phyloP scores from a whole-genome alignment of 2,888 invertebrate species.

The Pemphredon lugubris region DNA sequence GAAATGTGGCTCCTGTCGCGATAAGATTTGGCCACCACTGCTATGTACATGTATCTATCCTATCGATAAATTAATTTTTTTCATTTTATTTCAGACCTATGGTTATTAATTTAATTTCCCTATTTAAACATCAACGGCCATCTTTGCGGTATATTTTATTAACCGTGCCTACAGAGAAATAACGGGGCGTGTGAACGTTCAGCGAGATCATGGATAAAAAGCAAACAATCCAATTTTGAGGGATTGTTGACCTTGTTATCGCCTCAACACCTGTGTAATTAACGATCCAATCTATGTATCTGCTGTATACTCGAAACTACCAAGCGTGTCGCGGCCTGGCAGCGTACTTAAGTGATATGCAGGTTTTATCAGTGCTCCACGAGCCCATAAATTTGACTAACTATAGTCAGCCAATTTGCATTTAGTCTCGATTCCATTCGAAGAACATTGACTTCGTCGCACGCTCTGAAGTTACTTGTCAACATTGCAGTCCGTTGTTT shows the following conservation, averaged over 20 bases:
- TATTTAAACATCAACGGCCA: too few relatives aligned
- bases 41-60: too few relatives aligned
- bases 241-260: constrained; percentile 46
- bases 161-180: too few relatives aligned
- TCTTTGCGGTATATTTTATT: too few relatives aligned
- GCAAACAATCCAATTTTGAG: not conserved
- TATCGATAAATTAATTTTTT: too few relatives aligned
- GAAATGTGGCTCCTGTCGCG: too few relatives aligned
- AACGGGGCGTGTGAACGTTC: not conserved
- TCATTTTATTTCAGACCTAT: too few relatives aligned
- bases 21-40: too few relatives aligned
- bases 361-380: constrained; percentile 34
- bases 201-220: not conserved
- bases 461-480: not conserved
- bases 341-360: constrained; percentile 38
- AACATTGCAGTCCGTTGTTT: too few relatives aligned
- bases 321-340: constrained; percentile 3
- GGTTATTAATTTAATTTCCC: too few relatives aligned
- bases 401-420: not conserved
- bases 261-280: constrained; percentile 39
- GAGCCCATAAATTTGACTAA: constrained; percentile 16
- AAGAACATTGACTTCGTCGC: not conserved
- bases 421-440: not conserved
- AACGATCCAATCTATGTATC: constrained; percentile 50
- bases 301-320: constrained; percentile 12